These are phyloP conservation scores for Paracanthobrama guichenoti DNA, from an alignment of 2,113 vertebrate species.

Conservation along the genomic window DNA sequence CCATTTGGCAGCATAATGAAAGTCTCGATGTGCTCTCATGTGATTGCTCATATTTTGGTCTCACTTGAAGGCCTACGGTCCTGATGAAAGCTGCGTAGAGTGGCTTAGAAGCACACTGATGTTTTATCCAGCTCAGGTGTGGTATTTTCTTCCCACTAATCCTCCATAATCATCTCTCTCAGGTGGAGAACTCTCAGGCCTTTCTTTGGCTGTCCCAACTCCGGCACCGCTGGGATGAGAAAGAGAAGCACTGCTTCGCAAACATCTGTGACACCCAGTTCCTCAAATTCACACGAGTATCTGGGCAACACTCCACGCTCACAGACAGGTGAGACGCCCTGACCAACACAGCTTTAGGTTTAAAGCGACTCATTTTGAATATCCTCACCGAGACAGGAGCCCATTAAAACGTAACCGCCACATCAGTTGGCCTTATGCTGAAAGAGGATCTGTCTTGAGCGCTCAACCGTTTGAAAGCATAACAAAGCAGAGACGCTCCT, in stretches of 20 bases:
- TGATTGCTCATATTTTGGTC: constrained; percentile 23
- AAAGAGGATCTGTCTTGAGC: constrained; percentile 46
- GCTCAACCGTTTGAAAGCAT: constrained; percentile 67
- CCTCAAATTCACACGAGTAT: constrained; percentile 92
- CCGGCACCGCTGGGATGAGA: constrained; percentile 88
- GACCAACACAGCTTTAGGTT: neutral
- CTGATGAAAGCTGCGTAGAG: constrained; percentile 31
- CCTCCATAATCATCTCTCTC: constrained; percentile 28
- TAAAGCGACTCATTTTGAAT: neutral
- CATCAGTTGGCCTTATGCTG: constrained; percentile 44
- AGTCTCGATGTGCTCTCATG: neutral
- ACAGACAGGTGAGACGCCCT: constrained; percentile 85
- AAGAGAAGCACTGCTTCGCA: constrained; percentile 86
- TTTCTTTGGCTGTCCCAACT: constrained; percentile 96
- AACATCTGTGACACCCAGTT: constrained; percentile 97
- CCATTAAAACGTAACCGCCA: constrained; percentile 32
- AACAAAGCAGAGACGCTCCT: constrained; percentile 70
- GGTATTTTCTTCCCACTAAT: constrained; percentile 37
- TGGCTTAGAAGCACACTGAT: constrained; percentile 35
- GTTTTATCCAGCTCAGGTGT: constrained; percentile 40
- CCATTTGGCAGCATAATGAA: neutral
- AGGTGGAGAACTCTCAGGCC: constrained; percentile 91
- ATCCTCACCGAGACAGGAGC: neutral
- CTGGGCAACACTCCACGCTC: constrained; percentile 91
- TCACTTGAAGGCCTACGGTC: constrained; percentile 6